Evolutionary conservation across 2,888 invertebrate species (phyloP).

Genomic region (Stramonita haemastoma): DNA sequence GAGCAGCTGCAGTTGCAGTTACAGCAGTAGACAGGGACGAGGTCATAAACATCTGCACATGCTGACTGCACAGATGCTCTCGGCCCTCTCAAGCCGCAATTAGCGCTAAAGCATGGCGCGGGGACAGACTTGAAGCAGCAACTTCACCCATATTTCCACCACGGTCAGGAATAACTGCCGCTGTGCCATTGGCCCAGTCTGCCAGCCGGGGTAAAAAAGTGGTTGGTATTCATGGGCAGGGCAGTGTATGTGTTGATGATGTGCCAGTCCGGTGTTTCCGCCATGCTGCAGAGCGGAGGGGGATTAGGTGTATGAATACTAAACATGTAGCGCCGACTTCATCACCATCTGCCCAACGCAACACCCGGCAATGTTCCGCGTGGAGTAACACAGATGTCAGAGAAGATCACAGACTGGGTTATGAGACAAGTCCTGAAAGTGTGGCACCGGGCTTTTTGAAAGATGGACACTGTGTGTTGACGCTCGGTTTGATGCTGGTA

Average conservation of each 20-base stretch:
- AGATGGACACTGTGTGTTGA: too few relatives aligned
- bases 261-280: too few relatives aligned
- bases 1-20: too few relatives aligned
- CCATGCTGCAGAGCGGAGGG: too few relatives aligned
- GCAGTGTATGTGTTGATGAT: not conserved
- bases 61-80: not conserved
- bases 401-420: too few relatives aligned
- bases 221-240: not conserved
- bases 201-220: not conserved
- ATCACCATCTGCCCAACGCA: not conserved
- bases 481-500: too few relatives aligned
- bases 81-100: not conserved
- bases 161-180: not conserved
- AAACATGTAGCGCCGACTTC: not conserved
- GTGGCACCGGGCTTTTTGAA: too few relatives aligned
- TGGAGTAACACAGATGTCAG: too few relatives aligned
- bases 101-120: not conserved
- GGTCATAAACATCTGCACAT: not conserved
- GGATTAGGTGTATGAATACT: too few relatives aligned
- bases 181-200: not conserved
- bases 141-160: not conserved
- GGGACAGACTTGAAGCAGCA: not conserved
- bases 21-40: not conserved
- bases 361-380: too few relatives aligned
- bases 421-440: too few relatives aligned